A percentile compares a stretch with the other conserved stretches of the same genome.
phyloP scores from a whole-genome alignment of 2,113 vertebrate genomes.

The Ranitomeya imitator region DNA sequence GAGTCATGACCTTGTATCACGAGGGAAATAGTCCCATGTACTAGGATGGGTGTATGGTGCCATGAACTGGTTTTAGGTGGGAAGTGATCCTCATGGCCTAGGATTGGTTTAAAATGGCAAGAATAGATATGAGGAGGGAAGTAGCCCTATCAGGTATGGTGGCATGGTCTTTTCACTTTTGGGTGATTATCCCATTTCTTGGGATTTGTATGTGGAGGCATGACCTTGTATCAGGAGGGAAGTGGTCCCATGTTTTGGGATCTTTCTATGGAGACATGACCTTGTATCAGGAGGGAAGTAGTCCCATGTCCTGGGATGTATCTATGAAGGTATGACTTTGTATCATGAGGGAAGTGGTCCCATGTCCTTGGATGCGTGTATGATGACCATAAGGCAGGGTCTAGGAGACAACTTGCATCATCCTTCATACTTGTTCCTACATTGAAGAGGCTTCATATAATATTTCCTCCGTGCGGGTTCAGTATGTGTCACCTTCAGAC shows the following conservation, averaged over 20 bases:
- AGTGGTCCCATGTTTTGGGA: no score
- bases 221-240: not conserved
- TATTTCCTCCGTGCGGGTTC: not conserved
- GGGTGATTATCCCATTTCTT: no score
- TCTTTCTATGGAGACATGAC: no score
- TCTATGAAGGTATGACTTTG: not conserved
- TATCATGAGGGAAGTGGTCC: not conserved
- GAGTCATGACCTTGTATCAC: no score
- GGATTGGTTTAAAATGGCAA: no score
- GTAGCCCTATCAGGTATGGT: no score
- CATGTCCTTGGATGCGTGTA: not conserved
- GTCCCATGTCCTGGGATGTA: not conserved
- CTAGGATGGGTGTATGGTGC: no score
- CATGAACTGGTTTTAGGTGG: no score
- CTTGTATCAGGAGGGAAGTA: not conserved
- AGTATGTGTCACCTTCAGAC: not conserved
- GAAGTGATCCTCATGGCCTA: no score
- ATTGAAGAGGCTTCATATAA: not conserved
- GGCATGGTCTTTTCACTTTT: no score
- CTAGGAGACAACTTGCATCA: not conserved
- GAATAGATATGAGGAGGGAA: no score
- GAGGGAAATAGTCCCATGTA: no score
- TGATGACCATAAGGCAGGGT: not conserved
- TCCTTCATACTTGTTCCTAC: not conserved
- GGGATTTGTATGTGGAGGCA: not conserved